A percentile compares a stretch with the other conserved stretches of the same genome.
These are phyloP conservation scores for Bombus affinis DNA, from an alignment of 1,140 invertebrate species.

Conservation along the genomic window DNA sequence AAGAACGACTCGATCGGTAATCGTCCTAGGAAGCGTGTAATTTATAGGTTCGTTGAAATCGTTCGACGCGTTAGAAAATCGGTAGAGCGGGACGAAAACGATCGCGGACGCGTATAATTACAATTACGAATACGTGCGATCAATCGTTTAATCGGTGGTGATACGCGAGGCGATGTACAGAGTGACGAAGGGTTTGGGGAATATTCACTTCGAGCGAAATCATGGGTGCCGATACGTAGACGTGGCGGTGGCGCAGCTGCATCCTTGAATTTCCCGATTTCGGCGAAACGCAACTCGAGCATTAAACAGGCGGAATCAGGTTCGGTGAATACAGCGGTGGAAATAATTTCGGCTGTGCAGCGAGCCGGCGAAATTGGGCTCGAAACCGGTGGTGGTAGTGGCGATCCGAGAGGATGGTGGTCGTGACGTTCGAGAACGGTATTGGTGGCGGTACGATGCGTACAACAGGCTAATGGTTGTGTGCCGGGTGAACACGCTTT, in stretches of 20 bases:
- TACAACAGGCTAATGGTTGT: constrained; percentile 54
- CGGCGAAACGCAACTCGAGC: constrained; percentile 12
- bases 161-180: too few species aligned
- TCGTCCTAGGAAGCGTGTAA: constrained; percentile 51
- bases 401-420: constrained; percentile 21
- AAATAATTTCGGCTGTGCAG: constrained; percentile 62
- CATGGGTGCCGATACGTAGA: background rate
- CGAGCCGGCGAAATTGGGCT: constrained; percentile 59
- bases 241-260: background rate
- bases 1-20: constrained; percentile 63
- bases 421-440: constrained; percentile 46
- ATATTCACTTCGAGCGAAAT: background rate
- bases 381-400: constrained; percentile 27
- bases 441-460: constrained; percentile 57
- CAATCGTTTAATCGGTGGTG: background rate
- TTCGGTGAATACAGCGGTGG: constrained; percentile 38
- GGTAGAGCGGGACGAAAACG: too few species aligned
- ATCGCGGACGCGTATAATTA: too few species aligned
- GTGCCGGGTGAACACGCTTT: constrained; percentile 56
- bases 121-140: background rate
- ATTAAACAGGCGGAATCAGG: constrained; percentile 34
- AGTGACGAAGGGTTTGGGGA: background rate
- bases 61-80: constrained; percentile 4
- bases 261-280: constrained; percentile 14
- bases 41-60: constrained; percentile 59